Evolutionary conservation across 2,888 invertebrate species (phyloP), one percentile per base, ranked within the genome.

Genomic region (Tachina lurida): DNA sequence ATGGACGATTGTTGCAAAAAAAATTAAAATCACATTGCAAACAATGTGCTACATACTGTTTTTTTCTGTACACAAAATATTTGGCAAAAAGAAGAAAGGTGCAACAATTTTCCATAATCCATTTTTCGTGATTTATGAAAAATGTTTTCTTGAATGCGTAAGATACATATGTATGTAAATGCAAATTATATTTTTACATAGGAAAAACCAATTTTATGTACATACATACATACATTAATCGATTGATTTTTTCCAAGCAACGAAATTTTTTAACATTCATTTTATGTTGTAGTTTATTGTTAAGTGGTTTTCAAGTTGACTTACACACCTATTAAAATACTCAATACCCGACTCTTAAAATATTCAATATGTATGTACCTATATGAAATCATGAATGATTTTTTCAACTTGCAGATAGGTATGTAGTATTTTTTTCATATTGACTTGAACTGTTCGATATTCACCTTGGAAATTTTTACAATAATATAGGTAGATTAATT

Each of bases 101-200:
- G 84, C 74, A 88, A 89, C 89, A 87, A 88, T 88, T 89, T 88
- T 87, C 88, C 88, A 88, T 88, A 88, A 87, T 74, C 67, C 41
- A 70, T 68, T 71, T 68, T 68, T 81, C 62, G 65, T 82, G 39
- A 84, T 82, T 86, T 84, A 49, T 62, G 63, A 84, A 83, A 77
- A 82, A 82, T 82, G 63, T 84, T 78, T 82, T 84, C 81, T 84
- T 84, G 73, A 83, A 83, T 87, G 77, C 79, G 84, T 86, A 79
- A 82, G 79, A 82, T 75, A n/a, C n/a, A n/a, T n/a, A 80, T 75
- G 54, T 78, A 80, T 75, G 54, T 65, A 65, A 83, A 86, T 39
- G 63, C 41, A 67, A 74, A 67, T 52, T 67, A 19, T 71, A 56
- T 67, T 78, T 67, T 85, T 80, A 70, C 60, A 54, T 62, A 60